These are phyloP conservation scores for Eulacestoma nigropectus DNA, from an alignment of 2,113 vertebrate species.

Conservation along the genomic window DNA sequence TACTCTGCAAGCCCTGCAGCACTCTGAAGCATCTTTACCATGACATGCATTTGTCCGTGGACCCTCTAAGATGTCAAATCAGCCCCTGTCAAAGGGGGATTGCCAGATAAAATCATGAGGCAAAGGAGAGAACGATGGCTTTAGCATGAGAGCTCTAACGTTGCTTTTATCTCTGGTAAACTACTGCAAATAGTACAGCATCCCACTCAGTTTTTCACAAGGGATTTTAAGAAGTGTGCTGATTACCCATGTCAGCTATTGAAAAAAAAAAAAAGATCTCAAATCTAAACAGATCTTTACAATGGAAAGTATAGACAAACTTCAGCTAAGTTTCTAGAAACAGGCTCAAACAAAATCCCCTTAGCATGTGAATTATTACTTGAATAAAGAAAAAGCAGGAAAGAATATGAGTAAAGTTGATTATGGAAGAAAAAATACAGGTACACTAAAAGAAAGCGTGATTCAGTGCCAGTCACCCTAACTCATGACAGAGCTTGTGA, in stretches of 20 bases:
- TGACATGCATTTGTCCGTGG: rapidly evolving
- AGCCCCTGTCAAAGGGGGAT: not conserved
- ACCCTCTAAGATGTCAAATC: not conserved
- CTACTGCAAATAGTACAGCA: not conserved
- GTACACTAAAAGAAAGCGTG: not conserved
- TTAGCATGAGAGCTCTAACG: not conserved
- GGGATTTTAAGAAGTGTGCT: not conserved
- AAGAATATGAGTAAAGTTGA: not conserved
- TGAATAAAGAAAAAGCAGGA: not conserved
- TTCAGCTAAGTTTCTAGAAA: not conserved
- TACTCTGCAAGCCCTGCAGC: not conserved
- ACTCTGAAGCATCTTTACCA: not conserved
- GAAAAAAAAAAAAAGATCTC: not conserved
- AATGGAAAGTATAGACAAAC: not conserved
- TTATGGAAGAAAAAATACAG: not conserved
- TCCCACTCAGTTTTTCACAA: not conserved
- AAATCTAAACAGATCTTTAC: not conserved
- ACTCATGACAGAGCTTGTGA: not conserved
- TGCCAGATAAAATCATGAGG: not conserved
- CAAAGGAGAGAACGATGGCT: not conserved
- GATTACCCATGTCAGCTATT: not conserved
- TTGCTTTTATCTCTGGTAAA: not conserved
- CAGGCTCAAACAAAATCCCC: not conserved
- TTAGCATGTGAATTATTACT: not conserved
- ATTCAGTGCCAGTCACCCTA: not conserved